Evolutionary conservation across 2,113 vertebrate species (phyloP).

Genomic region (Sialia sialis): DNA sequence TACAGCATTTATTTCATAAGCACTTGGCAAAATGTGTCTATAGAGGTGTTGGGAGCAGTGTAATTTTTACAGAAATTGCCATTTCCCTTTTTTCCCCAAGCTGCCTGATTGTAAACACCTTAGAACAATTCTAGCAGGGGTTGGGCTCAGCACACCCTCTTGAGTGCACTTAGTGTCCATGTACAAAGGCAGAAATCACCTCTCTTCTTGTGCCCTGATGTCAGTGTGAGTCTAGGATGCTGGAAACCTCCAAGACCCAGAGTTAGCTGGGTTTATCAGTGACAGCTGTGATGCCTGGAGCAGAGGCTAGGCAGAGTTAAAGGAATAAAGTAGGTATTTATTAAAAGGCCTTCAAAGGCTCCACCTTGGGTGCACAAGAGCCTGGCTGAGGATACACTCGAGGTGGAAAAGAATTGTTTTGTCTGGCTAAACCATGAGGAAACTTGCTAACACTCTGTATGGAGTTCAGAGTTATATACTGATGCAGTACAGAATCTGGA

Average conservation of each 20-base stretch:
- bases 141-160: not conserved
- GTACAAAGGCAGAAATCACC: not conserved
- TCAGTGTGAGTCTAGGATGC: not conserved
- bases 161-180: not conserved
- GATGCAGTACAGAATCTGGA: not conserved
- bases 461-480: not conserved
- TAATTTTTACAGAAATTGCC: not conserved
- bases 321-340: not conserved
- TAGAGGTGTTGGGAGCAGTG: not conserved
- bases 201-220: not conserved
- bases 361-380: not conserved
- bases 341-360: not conserved
- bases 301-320: not conserved
- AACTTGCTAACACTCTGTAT: not conserved
- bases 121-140: not conserved
- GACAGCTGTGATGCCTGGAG: not conserved
- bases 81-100: not conserved
- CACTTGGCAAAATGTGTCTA: not conserved
- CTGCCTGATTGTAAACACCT: not conserved
- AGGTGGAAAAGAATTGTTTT: not conserved
- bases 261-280: not conserved
- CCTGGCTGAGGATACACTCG: not conserved
- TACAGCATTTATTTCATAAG: not conserved
- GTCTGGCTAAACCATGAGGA: not conserved
- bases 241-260: not conserved